These are phyloP conservation scores for Eilema caniola DNA, from an alignment of 2,888 invertebrate genomes.

Conservation along the genomic window DNA sequence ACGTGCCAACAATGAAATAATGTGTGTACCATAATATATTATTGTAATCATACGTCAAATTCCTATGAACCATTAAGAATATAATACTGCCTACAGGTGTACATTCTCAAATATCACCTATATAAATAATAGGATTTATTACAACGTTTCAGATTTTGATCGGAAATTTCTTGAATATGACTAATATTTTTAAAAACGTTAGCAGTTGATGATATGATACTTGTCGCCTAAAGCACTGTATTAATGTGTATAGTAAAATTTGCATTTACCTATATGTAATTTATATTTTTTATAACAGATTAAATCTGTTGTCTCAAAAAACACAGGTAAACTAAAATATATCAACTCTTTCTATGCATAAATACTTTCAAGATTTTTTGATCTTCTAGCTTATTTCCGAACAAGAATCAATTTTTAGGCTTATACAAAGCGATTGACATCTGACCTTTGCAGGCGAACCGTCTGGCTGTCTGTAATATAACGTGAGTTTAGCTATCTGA, in stretches of 20 bases:
- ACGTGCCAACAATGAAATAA: too few species aligned
- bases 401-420: background rate
- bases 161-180: background rate
- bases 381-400: background rate
- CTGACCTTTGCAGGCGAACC: slow-evolving; percentile 11
- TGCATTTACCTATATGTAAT: too few species aligned
- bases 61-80: background rate
- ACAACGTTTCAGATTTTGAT: background rate
- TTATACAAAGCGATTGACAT: slow-evolving; percentile 10
- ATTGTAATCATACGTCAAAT: background rate
- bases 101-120: background rate
- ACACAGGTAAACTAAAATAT: background rate
- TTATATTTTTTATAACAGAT: too few species aligned
- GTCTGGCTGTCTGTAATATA: slow-evolving; percentile 1
- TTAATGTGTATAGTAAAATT: too few species aligned
- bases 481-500: slow-evolving; percentile 8
- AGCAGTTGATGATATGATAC: background rate
- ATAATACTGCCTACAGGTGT: slow-evolving; percentile 1
- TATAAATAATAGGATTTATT: background rate
- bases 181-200: background rate
- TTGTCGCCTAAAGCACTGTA: too few species aligned
- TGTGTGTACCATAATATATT: too few species aligned
- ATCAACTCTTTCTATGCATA: background rate
- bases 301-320: too few species aligned
- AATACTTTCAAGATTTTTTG: background rate